These are phyloP conservation scores for Lathamus discolor DNA, from an alignment of 2,113 vertebrate species.

Conservation along the genomic window DNA sequence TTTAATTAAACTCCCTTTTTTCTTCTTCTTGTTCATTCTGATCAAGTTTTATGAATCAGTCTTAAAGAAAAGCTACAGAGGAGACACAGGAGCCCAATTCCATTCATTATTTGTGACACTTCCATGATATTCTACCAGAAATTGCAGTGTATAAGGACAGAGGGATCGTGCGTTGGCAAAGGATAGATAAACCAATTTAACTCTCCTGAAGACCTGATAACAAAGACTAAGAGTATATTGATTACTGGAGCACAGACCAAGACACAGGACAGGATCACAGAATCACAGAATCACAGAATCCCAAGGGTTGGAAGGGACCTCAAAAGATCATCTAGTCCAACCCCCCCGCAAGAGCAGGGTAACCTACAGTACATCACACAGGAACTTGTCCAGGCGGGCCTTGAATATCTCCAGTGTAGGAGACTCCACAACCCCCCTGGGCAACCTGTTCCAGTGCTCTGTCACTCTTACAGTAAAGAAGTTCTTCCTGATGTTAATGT, in stretches of 20 bases:
- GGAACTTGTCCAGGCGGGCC: no score
- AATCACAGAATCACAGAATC: no score
- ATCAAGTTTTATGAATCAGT: slow-evolving; percentile 19
- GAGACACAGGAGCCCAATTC: background rate
- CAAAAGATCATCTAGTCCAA: no score
- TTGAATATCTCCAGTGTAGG: no score
- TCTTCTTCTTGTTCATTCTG: background rate
- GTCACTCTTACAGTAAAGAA: no score
- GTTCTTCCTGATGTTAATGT: no score
- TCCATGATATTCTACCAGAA: background rate
- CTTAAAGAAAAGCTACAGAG: background rate
- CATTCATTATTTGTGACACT: background rate
- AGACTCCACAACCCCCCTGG: no score
- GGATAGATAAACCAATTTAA: background rate
- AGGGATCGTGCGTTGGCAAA: background rate
- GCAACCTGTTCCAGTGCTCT: no score
- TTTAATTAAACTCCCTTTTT: slow-evolving; percentile 34
- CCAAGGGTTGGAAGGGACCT: no score
- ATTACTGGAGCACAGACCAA: background rate
- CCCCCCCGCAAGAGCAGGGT: no score
- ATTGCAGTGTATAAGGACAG: background rate
- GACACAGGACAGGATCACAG: rapidly evolving
- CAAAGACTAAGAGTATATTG: background rate
- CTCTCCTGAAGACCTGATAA: background rate
- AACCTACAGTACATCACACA: no score